A percentile compares a stretch with the other conserved stretches of the same genome.
Conservation (phyloP, 2,888 invertebrate genomes). For the Apotomis capreana region DNA sequence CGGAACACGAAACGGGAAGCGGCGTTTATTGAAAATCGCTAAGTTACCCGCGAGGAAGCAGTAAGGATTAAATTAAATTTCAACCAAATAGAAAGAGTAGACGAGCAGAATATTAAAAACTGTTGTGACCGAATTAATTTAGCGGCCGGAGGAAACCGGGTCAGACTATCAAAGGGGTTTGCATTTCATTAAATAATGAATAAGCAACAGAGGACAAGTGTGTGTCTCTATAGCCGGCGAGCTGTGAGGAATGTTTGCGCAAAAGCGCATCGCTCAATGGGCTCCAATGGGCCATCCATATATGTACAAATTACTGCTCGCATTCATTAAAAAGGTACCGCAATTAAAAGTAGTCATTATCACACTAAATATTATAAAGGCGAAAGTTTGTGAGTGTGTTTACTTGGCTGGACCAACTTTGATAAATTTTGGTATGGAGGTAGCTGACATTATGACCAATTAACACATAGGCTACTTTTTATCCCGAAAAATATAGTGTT, state of each 20-base stretch:
- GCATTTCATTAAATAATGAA: slow-evolving; percentile 41
- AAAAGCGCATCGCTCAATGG: not conserved
- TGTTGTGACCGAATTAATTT: slow-evolving; percentile 39
- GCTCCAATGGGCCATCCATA: not conserved
- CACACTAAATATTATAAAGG: too few relatives aligned
- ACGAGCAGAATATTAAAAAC: slow-evolving; percentile 27
- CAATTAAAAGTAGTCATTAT: too few relatives aligned
- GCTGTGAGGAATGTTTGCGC: not conserved
- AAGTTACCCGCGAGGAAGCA: slow-evolving; percentile 23
- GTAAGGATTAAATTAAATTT: slow-evolving; percentile 31
- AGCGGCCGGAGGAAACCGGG: slow-evolving; percentile 12
- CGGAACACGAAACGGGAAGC: slow-evolving; percentile 10
- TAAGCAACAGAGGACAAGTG: slow-evolving; percentile 2
- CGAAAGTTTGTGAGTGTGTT: too few relatives aligned
- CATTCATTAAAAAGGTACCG: too few relatives aligned
- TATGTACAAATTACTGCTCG: too few relatives aligned
- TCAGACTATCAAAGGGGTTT: slow-evolving; percentile 37
- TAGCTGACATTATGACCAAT: too few relatives aligned
- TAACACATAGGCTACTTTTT: too few relatives aligned
- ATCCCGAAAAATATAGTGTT: too few relatives aligned
- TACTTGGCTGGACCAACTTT: too few relatives aligned
- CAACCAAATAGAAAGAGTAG: slow-evolving; percentile 24
- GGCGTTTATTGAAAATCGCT: slow-evolving; percentile 31
- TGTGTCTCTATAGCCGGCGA: not conserved
- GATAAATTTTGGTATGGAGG: too few relatives aligned